Base-by-base conservation (phyloP, 2,888 invertebrate genomes). In the Ceraclea dissimilis region DNA sequence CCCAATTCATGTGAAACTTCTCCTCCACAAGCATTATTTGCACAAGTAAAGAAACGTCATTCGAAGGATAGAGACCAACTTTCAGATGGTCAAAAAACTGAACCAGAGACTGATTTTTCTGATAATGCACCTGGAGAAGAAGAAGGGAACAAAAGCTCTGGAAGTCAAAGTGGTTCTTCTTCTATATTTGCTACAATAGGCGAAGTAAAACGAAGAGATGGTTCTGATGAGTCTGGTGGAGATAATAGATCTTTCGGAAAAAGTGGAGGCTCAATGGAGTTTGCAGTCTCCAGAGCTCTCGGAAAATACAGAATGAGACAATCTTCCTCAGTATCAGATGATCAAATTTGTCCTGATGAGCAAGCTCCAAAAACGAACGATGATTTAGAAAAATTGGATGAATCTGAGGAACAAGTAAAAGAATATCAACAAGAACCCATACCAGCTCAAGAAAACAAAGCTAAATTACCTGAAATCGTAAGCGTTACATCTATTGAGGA, bases 241-340 rank as follows among this genome's bases (percentile, higher is more conserved):
- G 79, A 74, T 49, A 75, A 72, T 60, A 76, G 76, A 63, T 73
- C 76, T 1, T 81, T 80, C 56, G 78, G 65, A 52, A 65, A 78
- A 11, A 78, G 81, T 59, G 83, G 84, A 18, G 81, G 86, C 16
- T 85, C 87, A 10, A 87, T 90, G 81, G 90, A 90, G 68, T 90
- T 90, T 70, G 89, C 90, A 0, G 90, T 90, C 1, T 90, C 90
- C 0, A 74, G 90, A 66, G 90, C 90, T 1, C 72, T 90, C 20
- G 90, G 89, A 20, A 89, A 88, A 71, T 90, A 89, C 67, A 76
- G 90, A 48, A 79, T 88, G 63, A 78, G 85, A 60, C 85, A 87
- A 64, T 86, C 86, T 31, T 83, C 85, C 16, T 83, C 85, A 17
- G 75, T 85, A 50, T 84, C 84, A 34, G 86, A 87, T 65, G 88